Conservation (phyloP, 2,797 vertebrate species). For the Anguilla obscura region DNA sequence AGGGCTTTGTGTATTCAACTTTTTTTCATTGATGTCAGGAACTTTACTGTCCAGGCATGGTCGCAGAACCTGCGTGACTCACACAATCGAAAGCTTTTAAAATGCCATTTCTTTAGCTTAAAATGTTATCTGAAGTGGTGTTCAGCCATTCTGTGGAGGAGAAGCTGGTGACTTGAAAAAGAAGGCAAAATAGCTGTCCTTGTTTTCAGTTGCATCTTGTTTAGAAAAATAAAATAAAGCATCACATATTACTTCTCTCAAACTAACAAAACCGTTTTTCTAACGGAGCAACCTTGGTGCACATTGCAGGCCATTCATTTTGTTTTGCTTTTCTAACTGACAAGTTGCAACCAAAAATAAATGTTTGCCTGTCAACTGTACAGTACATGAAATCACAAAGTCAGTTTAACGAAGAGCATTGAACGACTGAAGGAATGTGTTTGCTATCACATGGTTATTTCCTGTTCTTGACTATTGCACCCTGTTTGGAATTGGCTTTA, state of each 20-base stretch:
- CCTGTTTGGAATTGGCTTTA: background rate
- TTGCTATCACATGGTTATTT: background rate
- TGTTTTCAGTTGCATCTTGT: conserved; percentile 22
- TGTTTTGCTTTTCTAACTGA: background rate
- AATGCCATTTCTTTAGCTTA: conserved; percentile 53
- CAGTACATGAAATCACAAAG: background rate
- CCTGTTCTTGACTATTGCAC: background rate
- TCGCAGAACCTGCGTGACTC: conserved; percentile 50
- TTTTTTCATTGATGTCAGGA: conserved; percentile 52
- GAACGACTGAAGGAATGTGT: background rate
- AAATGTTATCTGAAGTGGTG: conserved; percentile 56
- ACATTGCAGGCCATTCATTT: background rate
- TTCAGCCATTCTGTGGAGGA: conserved; percentile 53
- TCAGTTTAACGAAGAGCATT: too few relatives aligned
- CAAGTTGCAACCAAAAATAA: background rate
- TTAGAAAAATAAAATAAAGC: conserved; percentile 24
- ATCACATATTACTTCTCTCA: conserved; percentile 12
- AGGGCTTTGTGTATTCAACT: conserved; percentile 63
- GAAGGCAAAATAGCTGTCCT: background rate
- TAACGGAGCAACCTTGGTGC: background rate
- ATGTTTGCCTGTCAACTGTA: background rate
- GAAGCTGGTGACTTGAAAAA: conserved; percentile 61
- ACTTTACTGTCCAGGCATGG: conserved; percentile 54
- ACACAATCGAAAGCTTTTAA: conserved; percentile 56
- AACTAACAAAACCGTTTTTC: background rate